Conservation (phyloP, 2,888 invertebrate species). For the Aelia acuminata region DNA sequence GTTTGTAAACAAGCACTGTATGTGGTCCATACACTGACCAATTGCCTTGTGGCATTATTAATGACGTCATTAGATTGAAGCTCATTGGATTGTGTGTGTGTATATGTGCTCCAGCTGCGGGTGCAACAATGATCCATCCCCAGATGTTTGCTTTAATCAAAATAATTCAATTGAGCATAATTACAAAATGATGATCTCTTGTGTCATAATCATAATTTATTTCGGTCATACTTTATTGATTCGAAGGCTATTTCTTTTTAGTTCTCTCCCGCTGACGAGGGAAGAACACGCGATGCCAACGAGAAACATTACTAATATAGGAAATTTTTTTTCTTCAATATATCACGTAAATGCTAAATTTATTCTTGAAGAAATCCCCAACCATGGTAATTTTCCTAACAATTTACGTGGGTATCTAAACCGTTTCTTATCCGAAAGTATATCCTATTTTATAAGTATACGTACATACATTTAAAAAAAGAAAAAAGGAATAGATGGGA, state of each 20-base stretch:
- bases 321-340: background rate
- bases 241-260: constrained; percentile 19
- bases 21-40: constrained; percentile 5
- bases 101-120: constrained; percentile 21
- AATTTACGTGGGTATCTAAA: too few species aligned
- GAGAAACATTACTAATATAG: background rate
- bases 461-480: too few species aligned
- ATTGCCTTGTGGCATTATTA: constrained; percentile 28
- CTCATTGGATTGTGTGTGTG: constrained; percentile 25
- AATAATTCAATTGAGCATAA: constrained; percentile 37
- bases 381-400: too few species aligned
- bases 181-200: constrained; percentile 37
- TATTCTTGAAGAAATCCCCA: background rate
- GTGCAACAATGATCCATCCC: constrained; percentile 38
- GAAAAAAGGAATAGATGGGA: too few species aligned
- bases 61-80: constrained; percentile 43
- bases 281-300: background rate
- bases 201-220: constrained; percentile 33
- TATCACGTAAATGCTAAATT: background rate
- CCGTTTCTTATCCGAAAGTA: too few species aligned
- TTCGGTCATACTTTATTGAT: constrained; percentile 20
- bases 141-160: constrained; percentile 42
- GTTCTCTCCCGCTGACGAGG: background rate
- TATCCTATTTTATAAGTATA: too few species aligned
- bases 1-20: background rate